Evolutionary conservation across 92 coral and sea anemone genomes (phyloP).

Genomic region (Porites divaricata): DNA sequence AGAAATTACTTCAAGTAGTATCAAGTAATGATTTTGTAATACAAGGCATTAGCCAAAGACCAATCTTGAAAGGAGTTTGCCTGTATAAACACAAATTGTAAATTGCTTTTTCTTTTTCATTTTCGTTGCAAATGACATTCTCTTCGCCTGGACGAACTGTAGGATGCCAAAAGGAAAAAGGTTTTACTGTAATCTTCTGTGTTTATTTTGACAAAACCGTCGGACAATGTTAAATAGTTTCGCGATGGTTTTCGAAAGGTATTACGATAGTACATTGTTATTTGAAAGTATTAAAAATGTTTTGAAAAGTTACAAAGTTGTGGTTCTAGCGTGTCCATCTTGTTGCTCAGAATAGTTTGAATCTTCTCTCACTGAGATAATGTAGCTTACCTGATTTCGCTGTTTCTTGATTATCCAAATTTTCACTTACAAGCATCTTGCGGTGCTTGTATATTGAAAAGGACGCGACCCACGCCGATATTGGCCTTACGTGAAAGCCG

Average conservation of each 20-base stretch:
- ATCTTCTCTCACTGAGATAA: no score
- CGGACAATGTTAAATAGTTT: background rate
- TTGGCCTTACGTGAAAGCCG: no score
- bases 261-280: background rate
- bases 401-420: background rate
- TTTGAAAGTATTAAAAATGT: slow-evolving; percentile 12
- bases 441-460: no score
- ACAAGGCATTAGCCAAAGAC: slow-evolving; percentile 19
- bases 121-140: slow-evolving; percentile 7
- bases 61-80: background rate
- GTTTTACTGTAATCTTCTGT: no score
- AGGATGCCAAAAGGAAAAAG: no score
- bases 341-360: no score
- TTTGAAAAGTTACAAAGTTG: background rate
- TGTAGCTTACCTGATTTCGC: background rate
- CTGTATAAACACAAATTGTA: background rate
- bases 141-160: no score
- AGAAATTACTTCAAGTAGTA: background rate
- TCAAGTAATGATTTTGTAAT: background rate
- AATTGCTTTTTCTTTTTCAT: background rate
- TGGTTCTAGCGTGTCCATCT: background rate
- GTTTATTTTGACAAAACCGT: no score
- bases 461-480: no score
- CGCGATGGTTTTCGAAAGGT: background rate
- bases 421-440: no score